These are phyloP conservation scores for Cynopterus sphinx DNA, from an alignment of 2,797 vertebrate species.

Conservation along the genomic window DNA sequence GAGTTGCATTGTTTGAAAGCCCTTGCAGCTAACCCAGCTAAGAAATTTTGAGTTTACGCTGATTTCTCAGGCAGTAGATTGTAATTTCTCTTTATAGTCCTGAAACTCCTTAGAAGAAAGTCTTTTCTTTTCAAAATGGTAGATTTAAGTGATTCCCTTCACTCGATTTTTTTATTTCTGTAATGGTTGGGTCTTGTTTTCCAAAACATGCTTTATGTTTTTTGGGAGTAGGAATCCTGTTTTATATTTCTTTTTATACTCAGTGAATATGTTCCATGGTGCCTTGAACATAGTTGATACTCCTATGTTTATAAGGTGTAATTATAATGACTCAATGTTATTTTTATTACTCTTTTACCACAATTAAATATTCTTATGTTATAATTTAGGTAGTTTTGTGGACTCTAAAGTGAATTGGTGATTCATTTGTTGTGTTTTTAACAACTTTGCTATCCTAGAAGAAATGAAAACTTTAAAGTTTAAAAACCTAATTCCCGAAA, in stretches of 20 bases:
- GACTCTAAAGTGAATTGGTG: conserved; percentile 37
- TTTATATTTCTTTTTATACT: background rate
- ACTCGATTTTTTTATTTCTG: background rate
- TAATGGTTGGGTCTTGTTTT: background rate
- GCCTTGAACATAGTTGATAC: background rate
- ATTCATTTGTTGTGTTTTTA: conserved; percentile 45
- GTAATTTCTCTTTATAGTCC: background rate
- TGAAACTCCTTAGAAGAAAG: background rate
- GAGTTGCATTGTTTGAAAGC: background rate
- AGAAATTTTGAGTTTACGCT: background rate
- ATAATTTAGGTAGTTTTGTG: conserved; percentile 45
- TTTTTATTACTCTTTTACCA: background rate
- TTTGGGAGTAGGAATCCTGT: background rate
- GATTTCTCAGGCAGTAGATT: background rate
- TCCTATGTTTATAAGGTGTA: conserved; percentile 31
- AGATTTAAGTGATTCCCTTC: background rate
- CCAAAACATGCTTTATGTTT: background rate
- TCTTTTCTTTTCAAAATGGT: background rate
- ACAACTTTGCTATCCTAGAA: conserved; percentile 11
- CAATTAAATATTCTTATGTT: conserved; percentile 52
- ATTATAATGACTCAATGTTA: conserved; percentile 45
- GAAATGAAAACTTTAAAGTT: background rate
- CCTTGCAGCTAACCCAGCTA: background rate
- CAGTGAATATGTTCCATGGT: background rate
- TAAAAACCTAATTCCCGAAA: conserved; percentile 7